Evolutionary conservation across 1,140 invertebrate genomes (phyloP).

Genomic region (Dendrolimus kikuchii): DNA sequence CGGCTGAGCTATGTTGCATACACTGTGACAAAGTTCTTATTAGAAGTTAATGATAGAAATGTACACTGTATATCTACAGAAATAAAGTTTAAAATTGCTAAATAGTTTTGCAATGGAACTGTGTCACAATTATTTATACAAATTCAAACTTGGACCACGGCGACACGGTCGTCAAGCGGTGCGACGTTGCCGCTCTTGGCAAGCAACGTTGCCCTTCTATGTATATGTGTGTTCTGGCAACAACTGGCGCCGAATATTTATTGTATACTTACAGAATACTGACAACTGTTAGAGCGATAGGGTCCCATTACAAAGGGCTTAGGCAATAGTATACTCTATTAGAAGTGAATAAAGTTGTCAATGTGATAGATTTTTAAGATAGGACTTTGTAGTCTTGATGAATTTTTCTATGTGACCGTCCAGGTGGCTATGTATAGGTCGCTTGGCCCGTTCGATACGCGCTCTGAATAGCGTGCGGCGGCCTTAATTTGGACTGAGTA

Average conservation of each 20-base stretch:
- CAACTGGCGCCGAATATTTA: conserved; percentile 71
- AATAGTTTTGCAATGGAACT: conserved; percentile 25
- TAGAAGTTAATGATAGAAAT: neutral
- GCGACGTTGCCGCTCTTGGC: conserved; percentile 63
- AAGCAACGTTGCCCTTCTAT: conserved; percentile 49
- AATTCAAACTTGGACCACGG: conserved; percentile 51
- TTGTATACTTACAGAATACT: conserved; percentile 71
- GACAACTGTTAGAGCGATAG: conserved; percentile 55
- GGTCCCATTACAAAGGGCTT: conserved; percentile 34
- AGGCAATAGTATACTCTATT: conserved; percentile 34
- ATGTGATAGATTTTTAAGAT: conserved; percentile 19
- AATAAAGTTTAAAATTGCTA: conserved; percentile 19
- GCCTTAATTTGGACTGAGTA: conserved; percentile 44
- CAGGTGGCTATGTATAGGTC: conserved; percentile 71
- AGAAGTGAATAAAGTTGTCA: conserved; percentile 28
- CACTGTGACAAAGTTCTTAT: conserved; percentile 30
- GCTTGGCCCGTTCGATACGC: conserved; percentile 45
- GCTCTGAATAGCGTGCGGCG: conserved; percentile 38
- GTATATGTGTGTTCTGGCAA: conserved; percentile 64
- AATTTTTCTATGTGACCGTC: conserved; percentile 67
- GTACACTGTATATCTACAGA: conserved; percentile 6
- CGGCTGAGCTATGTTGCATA: conserved; percentile 9
- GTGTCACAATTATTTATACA: conserved; percentile 26
- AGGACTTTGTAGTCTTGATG: conserved; percentile 34
- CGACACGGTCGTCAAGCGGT: conserved; percentile 40